A percentile compares a stretch with the other conserved stretches of the same genome.
Conservation (phyloP, 2,888 invertebrate species). For the Protophormia terraenovae region DNA sequence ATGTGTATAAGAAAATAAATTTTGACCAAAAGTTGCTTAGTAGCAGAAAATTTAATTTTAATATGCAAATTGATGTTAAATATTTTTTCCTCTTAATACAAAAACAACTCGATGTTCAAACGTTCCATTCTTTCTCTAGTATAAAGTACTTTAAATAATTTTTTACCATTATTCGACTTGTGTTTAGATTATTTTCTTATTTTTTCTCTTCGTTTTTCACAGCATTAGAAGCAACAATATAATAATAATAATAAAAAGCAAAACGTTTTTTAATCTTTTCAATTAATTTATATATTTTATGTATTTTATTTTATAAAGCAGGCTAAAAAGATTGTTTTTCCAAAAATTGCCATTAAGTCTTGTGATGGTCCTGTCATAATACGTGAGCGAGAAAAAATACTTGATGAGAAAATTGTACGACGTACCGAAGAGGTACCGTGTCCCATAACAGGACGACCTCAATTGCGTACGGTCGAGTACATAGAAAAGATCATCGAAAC, state of each 20-base stretch:
- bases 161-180: neutral
- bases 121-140: neutral
- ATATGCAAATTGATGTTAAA: slow-evolving; percentile 5
- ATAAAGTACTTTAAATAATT: neutral
- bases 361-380: slow-evolving; percentile 91
- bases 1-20: neutral
- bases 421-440: slow-evolving; percentile 94
- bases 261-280: neutral
- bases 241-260: too few species aligned
- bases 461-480: slow-evolving; percentile 95
- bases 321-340: slow-evolving; percentile 83
- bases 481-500: slow-evolving; percentile 97
- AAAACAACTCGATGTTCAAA: neutral
- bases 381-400: slow-evolving; percentile 93
- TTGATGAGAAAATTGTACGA: slow-evolving; percentile 92
- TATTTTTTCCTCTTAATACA: neutral
- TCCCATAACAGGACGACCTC: slow-evolving; percentile 91
- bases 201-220: neutral
- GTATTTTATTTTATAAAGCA: slow-evolving; percentile 70
- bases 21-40: neutral
- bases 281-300: slow-evolving; percentile 61
- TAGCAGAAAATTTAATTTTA: neutral
- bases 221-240: too few species aligned
- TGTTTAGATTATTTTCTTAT: neutral
- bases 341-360: slow-evolving; percentile 93